These are phyloP conservation scores for Microcebus ravelobensis DNA, from an alignment of 2,113 vertebrate species.

Conservation along the genomic window DNA sequence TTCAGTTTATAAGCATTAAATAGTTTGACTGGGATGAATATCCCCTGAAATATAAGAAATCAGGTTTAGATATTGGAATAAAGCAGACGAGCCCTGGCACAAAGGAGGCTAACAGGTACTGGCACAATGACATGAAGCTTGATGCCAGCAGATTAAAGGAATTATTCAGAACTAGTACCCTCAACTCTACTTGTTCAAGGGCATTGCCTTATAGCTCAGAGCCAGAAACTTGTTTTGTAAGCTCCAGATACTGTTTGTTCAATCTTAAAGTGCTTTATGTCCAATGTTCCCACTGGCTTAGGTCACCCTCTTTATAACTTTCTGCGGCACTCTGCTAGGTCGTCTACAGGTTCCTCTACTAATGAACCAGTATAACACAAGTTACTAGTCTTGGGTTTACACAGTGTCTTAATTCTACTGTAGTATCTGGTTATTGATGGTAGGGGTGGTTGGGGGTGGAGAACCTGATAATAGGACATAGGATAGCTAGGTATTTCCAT, in stretches of 20 bases:
- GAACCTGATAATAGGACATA: background rate
- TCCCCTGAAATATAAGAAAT: background rate
- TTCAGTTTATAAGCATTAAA: conserved; percentile 4
- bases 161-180: background rate
- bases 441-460: background rate
- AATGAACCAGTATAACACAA: background rate
- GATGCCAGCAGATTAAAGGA: background rate
- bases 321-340: background rate
- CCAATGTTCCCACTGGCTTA: background rate
- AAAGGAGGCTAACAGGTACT: background rate
- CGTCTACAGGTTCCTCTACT: background rate
- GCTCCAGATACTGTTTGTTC: background rate
- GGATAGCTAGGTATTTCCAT: background rate
- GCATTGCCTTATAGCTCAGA: background rate
- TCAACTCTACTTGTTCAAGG: background rate
- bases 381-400: background rate
- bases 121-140: background rate
- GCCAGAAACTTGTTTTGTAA: background rate
- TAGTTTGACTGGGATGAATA: background rate
- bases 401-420: background rate
- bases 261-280: background rate
- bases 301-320: background rate
- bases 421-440: background rate
- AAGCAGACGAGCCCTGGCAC: background rate
- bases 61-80: background rate